A percentile compares a stretch with the other conserved stretches of the same genome.
Conservation (phyloP, 2,113 vertebrate species). For the Macroglossus sobrinus region DNA sequence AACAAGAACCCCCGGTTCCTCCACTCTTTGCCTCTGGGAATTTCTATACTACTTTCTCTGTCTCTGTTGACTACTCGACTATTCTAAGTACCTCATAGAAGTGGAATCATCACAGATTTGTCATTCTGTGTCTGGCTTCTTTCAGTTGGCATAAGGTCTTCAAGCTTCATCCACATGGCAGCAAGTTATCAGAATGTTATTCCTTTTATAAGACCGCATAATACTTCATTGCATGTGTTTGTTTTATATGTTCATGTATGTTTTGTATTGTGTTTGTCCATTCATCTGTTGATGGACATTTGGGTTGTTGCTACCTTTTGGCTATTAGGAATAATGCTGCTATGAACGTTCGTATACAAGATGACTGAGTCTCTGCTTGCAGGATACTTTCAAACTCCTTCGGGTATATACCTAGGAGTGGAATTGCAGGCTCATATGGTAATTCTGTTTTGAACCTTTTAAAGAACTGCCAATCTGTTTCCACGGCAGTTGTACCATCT, state of each 20-base stretch:
- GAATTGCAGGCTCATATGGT: not conserved
- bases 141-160: not conserved
- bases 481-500: not conserved
- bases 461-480: not conserved
- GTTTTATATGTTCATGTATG: too few relatives aligned
- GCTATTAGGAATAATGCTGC: not conserved
- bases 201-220: not conserved
- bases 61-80: not conserved
- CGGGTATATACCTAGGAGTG: not conserved
- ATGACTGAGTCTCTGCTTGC: not conserved
- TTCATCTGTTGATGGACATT: not conserved
- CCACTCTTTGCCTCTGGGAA: rapidly evolving
- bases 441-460: not conserved
- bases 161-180: not conserved
- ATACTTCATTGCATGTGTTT: not conserved
- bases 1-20: not conserved
- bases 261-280: not conserved
- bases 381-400: not conserved
- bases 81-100: not conserved
- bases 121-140: not conserved
- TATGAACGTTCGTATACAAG: too few relatives aligned
- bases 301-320: not conserved
- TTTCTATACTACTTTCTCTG: not conserved
- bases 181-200: not conserved
- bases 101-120: not conserved